Conservation (phyloP, 2,113 vertebrate genomes). For the Crocuta crocuta region DNA sequence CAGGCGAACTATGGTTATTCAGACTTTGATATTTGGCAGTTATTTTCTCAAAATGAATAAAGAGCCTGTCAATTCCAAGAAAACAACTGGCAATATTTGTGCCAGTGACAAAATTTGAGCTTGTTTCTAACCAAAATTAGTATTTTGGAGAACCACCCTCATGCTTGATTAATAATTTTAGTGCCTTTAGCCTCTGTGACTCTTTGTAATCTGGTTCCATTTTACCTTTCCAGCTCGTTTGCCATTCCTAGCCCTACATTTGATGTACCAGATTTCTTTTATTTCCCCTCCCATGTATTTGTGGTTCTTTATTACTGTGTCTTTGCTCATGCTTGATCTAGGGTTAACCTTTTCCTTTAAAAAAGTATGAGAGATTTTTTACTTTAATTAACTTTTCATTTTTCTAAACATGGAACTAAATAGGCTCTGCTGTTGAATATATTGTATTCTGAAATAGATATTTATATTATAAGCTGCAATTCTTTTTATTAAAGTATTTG, state of each 20-base stretch:
- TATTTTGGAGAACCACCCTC: background rate
- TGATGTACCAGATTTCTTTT: background rate
- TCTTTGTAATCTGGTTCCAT: background rate
- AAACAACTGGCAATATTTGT: background rate
- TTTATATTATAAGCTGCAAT: background rate
- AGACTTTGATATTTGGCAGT: background rate
- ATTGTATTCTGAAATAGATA: background rate
- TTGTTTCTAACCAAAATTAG: background rate
- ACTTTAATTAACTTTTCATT: background rate
- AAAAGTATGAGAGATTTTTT: constrained; percentile 20
- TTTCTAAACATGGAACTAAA: constrained; percentile 14
- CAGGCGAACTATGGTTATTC: background rate
- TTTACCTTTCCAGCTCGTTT: constrained; percentile 21
- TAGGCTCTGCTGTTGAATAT: background rate
- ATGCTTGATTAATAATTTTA: background rate
- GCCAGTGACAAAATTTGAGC: background rate
- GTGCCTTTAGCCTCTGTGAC: background rate
- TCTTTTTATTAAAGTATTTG: constrained; percentile 37
- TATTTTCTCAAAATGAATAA: constrained; percentile 39
- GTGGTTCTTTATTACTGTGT: background rate
- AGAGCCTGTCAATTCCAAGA: background rate
- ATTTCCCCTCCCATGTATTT: background rate
- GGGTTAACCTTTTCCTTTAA: constrained; percentile 3
- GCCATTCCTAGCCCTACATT: background rate
- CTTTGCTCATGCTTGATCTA: background rate